phyloP scores from a whole-genome alignment of 2,888 invertebrate genomes.

The Dioctria rufipes region DNA sequence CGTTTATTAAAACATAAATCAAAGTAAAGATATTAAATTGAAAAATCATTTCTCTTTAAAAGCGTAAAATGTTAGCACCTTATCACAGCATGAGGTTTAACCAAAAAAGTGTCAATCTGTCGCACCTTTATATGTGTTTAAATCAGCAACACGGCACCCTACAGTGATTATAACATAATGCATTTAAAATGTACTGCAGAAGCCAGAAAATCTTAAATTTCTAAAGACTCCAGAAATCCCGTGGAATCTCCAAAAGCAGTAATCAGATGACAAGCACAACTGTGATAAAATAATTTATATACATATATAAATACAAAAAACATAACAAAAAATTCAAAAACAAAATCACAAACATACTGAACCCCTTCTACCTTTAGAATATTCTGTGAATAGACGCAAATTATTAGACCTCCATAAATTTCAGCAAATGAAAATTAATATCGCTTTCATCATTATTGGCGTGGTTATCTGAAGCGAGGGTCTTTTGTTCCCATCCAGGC shows the following conservation, averaged over 20 bases:
- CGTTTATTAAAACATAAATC: constrained; percentile 14
- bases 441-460: constrained; percentile 33
- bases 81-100: constrained; percentile 28
- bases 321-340: constrained; percentile 15
- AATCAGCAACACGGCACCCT: constrained; percentile 37
- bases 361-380: constrained; percentile 3
- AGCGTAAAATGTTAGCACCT: constrained; percentile 24
- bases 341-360: neutral
- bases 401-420: constrained; percentile 49
- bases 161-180: constrained; percentile 14
- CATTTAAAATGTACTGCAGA: constrained; percentile 2
- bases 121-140: constrained; percentile 22
- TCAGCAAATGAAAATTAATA: constrained; percentile 36
- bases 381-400: constrained; percentile 49
- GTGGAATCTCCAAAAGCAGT: constrained; percentile 1
- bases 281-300: constrained; percentile 6
- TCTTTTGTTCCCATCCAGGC: constrained; percentile 14
- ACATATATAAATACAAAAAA: too few relatives aligned
- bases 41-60: constrained; percentile 1
- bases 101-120: constrained; percentile 44
- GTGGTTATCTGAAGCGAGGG: neutral
- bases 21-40: constrained; percentile 26
- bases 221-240: neutral
- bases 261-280: constrained; percentile 18
- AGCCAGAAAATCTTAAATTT: constrained; percentile 1